These are phyloP conservation scores for Pterostichus niger DNA, from an alignment of 2,888 invertebrate genomes.

Conservation along the genomic window DNA sequence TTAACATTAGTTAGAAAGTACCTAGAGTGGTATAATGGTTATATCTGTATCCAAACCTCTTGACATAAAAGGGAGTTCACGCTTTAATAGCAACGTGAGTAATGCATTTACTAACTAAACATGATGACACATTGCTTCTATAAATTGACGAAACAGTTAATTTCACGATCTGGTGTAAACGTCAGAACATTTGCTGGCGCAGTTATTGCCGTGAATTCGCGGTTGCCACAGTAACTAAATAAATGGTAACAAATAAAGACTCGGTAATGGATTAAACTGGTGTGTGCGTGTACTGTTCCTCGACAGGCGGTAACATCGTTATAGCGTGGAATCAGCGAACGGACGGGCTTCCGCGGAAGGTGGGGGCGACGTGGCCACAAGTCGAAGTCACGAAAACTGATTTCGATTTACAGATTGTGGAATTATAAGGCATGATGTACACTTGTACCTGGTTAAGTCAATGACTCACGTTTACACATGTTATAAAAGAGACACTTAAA, in stretches of 20 bases:
- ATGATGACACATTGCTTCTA: background rate
- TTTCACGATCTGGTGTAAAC: background rate
- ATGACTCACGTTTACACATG: background rate
- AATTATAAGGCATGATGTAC: constrained; percentile 16
- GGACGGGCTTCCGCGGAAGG: background rate
- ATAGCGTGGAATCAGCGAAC: constrained; percentile 31
- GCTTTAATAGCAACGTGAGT: too few species aligned
- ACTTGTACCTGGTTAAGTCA: constrained; percentile 11
- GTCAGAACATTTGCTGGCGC: background rate
- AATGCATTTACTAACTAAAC: background rate
- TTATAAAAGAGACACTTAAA: background rate
- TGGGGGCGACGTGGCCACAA: background rate
- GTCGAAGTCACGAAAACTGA: constrained; percentile 40
- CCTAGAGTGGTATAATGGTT: too few species aligned
- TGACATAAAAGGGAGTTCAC: too few species aligned
- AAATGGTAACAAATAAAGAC: constrained; percentile 29
- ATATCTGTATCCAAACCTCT: too few species aligned
- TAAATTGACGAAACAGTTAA: background rate
- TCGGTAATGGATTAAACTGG: constrained; percentile 36
- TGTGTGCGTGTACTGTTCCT: constrained; percentile 28
- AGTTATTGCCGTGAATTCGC: constrained; percentile 7
- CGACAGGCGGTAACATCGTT: constrained; percentile 39
- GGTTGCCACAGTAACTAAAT: constrained; percentile 38
- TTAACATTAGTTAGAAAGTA: too few species aligned
- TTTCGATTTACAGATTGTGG: constrained; percentile 44